A percentile compares a stretch with the other conserved stretches of the same genome.
phyloP scores from a whole-genome alignment of 2,888 invertebrate species.

The Microplitis manilae region DNA sequence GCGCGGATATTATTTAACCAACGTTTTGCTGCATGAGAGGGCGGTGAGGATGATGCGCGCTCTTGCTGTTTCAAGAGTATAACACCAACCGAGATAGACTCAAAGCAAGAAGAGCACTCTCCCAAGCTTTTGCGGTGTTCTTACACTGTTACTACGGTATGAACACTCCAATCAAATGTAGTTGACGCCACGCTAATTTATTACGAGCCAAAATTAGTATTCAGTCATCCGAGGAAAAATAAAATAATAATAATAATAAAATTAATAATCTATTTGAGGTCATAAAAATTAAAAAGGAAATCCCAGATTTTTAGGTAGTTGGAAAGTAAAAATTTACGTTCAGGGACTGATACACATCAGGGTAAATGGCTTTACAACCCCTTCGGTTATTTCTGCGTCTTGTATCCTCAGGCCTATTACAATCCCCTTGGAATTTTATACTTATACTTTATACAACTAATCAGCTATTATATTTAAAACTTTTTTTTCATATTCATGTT shows the following conservation, averaged over 20 bases:
- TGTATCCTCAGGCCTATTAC: conserved; percentile 61
- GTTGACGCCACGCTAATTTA: conserved; percentile 54
- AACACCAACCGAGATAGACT: neutral
- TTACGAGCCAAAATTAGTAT: conserved; percentile 36
- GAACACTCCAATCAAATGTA: conserved; percentile 66
- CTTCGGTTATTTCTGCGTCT: conserved; percentile 58
- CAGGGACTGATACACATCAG: conserved; percentile 39
- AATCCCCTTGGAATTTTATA: conserved; percentile 40
- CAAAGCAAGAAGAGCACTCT: neutral
- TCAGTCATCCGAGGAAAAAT: conserved; percentile 11
- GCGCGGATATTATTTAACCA: conserved; percentile 69
- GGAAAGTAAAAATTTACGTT: conserved; percentile 37
- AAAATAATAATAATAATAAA: conserved; percentile 10
- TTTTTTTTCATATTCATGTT: too few species aligned
- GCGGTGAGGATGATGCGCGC: conserved; percentile 40
- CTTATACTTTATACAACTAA: too few species aligned
- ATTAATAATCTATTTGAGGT: conserved; percentile 11
- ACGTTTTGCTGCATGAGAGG: conserved; percentile 59
- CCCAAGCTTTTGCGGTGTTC: conserved; percentile 55
- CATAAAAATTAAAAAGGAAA: neutral
- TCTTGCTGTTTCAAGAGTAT: conserved; percentile 41
- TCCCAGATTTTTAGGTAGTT: conserved; percentile 3
- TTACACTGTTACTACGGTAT: conserved; percentile 48
- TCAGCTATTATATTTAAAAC: too few species aligned
- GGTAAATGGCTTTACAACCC: conserved; percentile 37